Conservation (phyloP, 2,797 vertebrate genomes). For the Pagetopsis macropterus region DNA sequence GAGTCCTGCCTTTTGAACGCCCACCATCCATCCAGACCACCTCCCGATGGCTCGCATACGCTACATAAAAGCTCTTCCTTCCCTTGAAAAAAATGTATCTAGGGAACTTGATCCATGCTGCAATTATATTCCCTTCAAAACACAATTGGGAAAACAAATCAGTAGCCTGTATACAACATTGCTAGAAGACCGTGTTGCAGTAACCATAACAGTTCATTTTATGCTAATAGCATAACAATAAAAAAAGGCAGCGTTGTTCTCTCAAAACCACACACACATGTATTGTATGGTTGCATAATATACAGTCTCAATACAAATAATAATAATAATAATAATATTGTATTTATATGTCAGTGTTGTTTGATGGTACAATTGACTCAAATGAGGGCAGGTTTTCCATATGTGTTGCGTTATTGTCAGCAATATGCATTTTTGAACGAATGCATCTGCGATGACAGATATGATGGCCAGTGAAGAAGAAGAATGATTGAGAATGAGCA, state of each 20-base stretch:
- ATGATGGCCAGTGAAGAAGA: slow-evolving; percentile 1
- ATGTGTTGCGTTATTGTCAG: slow-evolving; percentile 7
- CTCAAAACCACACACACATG: neutral
- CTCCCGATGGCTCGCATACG: fast-evolving
- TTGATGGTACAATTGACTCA: neutral
- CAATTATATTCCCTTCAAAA: neutral
- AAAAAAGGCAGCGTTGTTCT: neutral
- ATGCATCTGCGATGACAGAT: slow-evolving; percentile 7
- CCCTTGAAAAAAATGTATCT: neutral
- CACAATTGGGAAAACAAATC: slow-evolving; percentile 12
- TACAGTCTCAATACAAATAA: neutral
- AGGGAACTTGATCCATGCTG: neutral
- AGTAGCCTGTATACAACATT: neutral
- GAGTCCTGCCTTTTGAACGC: neutral
- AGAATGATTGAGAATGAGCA: slow-evolving; percentile 12
- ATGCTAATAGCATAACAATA: neutral
- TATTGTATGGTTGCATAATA: neutral
- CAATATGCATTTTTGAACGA: slow-evolving; percentile 11
- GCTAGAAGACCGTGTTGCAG: neutral
- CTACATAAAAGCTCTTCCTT: neutral
- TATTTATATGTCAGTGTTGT: neutral
- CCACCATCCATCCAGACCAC: neutral
- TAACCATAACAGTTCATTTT: neutral
- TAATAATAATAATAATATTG: neutral
- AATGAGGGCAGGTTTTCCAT: slow-evolving; percentile 4